These are phyloP conservation scores for Abrostola triplasia DNA, from an alignment of 2,888 invertebrate genomes.

Conservation along the genomic window DNA sequence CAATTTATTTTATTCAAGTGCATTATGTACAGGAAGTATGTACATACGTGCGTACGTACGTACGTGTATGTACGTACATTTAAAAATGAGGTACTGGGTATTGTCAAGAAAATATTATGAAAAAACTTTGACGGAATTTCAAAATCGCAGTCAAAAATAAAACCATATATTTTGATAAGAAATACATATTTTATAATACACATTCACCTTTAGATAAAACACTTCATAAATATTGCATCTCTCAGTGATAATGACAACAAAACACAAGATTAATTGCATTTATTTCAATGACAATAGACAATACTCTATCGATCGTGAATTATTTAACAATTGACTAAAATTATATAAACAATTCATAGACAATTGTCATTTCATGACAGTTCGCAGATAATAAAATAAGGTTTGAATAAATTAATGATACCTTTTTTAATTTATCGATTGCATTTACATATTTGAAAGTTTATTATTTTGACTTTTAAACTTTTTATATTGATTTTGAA, in stretches of 20 bases:
- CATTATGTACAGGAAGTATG: no score
- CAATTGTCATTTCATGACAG: conserved; percentile 72
- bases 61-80: no score
- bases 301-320: conserved; percentile 54
- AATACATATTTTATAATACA: background rate
- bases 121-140: no score
- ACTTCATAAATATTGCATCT: conserved; percentile 36
- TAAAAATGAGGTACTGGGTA: no score
- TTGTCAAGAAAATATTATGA: no score
- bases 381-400: conserved; percentile 86
- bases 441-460: conserved; percentile 49
- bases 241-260: conserved; percentile 38
- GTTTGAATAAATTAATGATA: conserved; percentile 84
- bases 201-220: conserved; percentile 23
- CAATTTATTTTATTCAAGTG: no score
- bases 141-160: no score
- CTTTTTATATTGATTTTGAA: conserved; percentile 48
- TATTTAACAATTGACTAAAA: conserved; percentile 55
- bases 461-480: conserved; percentile 44
- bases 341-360: conserved; percentile 77
- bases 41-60: no score
- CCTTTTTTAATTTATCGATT: conserved; percentile 56
- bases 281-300: conserved; percentile 76
- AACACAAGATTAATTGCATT: conserved; percentile 80
- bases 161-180: background rate